Percentiles rank a stretch among this genome's conserved stretches.
phyloP scores from a whole-genome alignment of 2,797 vertebrate species.

The Poeciliopsis turneri region DNA sequence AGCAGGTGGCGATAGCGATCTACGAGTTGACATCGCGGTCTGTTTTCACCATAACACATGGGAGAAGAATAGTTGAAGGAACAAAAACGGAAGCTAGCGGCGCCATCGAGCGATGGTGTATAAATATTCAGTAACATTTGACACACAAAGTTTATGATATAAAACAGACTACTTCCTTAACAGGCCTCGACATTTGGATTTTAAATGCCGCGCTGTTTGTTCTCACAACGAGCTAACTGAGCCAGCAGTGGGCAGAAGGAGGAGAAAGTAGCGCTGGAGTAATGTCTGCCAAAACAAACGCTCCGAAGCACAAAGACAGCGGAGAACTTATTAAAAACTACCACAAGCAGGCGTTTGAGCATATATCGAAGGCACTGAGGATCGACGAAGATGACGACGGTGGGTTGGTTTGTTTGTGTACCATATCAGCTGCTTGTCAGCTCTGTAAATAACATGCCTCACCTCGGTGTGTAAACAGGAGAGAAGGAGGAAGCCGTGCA shows the following conservation, averaged over 20 bases:
- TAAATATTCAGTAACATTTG: background rate
- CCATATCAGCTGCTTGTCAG: background rate
- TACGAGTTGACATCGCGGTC: background rate
- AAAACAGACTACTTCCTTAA: background rate
- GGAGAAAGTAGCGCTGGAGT: constrained; percentile 53
- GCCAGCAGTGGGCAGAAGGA: constrained; percentile 61
- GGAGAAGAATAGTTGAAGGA: background rate
- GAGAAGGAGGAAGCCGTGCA: constrained; percentile 93
- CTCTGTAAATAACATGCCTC: background rate
- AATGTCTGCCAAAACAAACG: constrained; percentile 82
- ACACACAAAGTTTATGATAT: background rate
- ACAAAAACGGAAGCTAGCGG: constrained; percentile 52
- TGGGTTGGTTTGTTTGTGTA: constrained; percentile 49
- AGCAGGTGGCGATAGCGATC: background rate
- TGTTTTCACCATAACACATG: background rate
- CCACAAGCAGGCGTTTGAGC: constrained; percentile 95
- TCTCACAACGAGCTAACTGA: constrained; percentile 3
- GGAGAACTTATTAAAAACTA: constrained; percentile 86
- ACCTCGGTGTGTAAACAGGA: constrained; percentile 72
- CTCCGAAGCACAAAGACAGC: constrained; percentile 71
- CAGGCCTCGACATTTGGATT: background rate
- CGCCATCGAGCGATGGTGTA: background rate
- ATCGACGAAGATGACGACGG: constrained; percentile 93
- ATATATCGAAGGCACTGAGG: constrained; percentile 88
- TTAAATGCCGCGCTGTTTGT: background rate